Conservation (phyloP, 2,888 invertebrate species). For the Xestoiulus laeticollis region DNA sequence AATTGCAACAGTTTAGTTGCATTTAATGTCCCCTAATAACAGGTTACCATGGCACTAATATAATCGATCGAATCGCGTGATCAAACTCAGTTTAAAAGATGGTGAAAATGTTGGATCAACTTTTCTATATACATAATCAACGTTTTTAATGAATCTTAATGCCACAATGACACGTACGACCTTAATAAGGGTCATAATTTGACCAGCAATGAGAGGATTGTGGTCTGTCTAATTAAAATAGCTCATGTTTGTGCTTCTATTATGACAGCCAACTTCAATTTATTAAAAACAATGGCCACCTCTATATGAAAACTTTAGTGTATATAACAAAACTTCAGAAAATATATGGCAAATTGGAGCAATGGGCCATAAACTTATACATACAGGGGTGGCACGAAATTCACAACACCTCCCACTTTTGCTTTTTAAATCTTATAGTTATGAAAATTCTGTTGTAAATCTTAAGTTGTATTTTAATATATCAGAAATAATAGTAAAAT, state of each 20-base stretch:
- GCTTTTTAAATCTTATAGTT: too few species aligned
- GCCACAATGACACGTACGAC: background rate
- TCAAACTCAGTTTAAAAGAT: background rate
- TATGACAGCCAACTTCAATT: too few species aligned
- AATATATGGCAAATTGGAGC: too few species aligned
- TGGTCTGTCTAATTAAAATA: background rate
- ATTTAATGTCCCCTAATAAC: constrained; percentile 4
- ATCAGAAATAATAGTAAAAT: too few species aligned
- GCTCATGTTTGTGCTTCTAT: background rate
- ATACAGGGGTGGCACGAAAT: too few species aligned
- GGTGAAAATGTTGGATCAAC: background rate
- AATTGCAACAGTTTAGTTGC: constrained; percentile 20
- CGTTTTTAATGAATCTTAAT: constrained; percentile 19
- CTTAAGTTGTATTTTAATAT: too few species aligned
- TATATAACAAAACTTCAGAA: too few species aligned
- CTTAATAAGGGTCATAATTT: background rate
- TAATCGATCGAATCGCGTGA: constrained; percentile 26
- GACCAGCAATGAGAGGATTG: background rate
- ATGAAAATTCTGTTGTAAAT: too few species aligned
- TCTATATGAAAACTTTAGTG: too few species aligned
- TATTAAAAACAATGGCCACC: too few species aligned
- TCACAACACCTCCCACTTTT: too few species aligned
- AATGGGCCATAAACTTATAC: too few species aligned
- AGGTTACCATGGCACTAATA: constrained; percentile 26
- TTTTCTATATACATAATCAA: background rate